Base-by-base conservation (phyloP, 2,888 invertebrate genomes). In the Heliconius cydno region DNA sequence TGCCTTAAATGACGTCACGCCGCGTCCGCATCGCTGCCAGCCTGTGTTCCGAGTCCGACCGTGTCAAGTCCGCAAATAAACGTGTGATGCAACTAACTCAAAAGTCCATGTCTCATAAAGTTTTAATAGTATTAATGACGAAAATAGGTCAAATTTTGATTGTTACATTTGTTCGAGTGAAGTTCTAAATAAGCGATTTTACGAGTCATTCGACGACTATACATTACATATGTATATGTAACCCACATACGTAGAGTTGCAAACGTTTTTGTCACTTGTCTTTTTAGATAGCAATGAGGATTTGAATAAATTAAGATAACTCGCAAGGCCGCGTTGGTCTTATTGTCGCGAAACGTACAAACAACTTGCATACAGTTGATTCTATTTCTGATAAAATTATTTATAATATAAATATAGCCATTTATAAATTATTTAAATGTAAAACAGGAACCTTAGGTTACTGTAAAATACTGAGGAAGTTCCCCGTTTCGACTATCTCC, bases 31-130 rank as follows among this genome's bases (percentile, higher is more conserved):
- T 85, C 82, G 84, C 82, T 85, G 86, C 84, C 84, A 86, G 85
- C 85, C 6, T 87, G 88, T 88, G 80, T 79, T 76, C 88, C 87
- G 86, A 83, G 80, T 76, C 88, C 87, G 86, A 83, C 81, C 86
- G 87, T 90, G 90, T 90, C 90, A 89, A 90, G 86, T 89, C 90
- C 88, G 85, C 88, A 92, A 92, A 92, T 92, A 92, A 90, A 90
- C 88, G 84, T 84, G 86, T 92, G 92, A 92, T 91, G 91, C 90
- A 91, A 92, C 87, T 76, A 77, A 76, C 76, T 81, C 83, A 79
- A 76, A 82, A 83, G 79, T 81, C 79, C 80, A 79, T 79, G 76
- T 82, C 81, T 79, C 80, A 79, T 79, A 82, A 84, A 85, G 84
- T 84, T 82, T 81, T 81, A 78, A 78, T 79, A 77, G 63, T 81